Conservation (phyloP, 2,888 invertebrate genomes). For the Dynastes hyllus region DNA sequence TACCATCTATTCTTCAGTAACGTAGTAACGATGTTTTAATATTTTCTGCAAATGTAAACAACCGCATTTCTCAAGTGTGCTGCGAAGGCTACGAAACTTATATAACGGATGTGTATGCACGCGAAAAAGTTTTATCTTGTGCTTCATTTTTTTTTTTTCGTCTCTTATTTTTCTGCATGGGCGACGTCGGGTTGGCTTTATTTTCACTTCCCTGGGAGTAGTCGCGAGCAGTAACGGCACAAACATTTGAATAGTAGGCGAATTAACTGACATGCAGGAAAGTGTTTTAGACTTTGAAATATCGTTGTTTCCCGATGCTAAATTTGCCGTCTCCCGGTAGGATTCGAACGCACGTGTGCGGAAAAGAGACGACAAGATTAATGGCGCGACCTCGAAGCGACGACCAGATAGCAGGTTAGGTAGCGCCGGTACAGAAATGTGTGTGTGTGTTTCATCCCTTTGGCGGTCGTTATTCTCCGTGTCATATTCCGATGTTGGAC, state of each 20-base stretch:
- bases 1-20: no score
- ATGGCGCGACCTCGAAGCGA: constrained; percentile 60
- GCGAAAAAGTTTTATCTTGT: neutral
- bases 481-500: constrained; percentile 63
- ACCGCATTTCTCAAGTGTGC: neutral
- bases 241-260: constrained; percentile 49
- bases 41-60: no score
- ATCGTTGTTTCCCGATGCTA: constrained; percentile 67
- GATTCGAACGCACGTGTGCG: constrained; percentile 61
- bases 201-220: constrained; percentile 22
- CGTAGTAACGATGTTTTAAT: no score
- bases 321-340: constrained; percentile 66
- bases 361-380: constrained; percentile 67
- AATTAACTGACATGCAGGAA: constrained; percentile 59
- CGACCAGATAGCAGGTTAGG: constrained; percentile 61
- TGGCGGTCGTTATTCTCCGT: constrained; percentile 56
- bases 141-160: constrained; percentile 4
- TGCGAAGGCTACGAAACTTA: neutral
- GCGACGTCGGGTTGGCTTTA: neutral
- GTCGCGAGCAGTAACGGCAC: neutral
- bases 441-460: constrained; percentile 52
- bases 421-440: neutral
- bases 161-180: no score
- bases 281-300: constrained; percentile 69
- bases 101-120: neutral